Evolutionary conservation across 2,797 vertebrate genomes (phyloP).

Genomic region (Kryptopterus vitreolus): DNA sequence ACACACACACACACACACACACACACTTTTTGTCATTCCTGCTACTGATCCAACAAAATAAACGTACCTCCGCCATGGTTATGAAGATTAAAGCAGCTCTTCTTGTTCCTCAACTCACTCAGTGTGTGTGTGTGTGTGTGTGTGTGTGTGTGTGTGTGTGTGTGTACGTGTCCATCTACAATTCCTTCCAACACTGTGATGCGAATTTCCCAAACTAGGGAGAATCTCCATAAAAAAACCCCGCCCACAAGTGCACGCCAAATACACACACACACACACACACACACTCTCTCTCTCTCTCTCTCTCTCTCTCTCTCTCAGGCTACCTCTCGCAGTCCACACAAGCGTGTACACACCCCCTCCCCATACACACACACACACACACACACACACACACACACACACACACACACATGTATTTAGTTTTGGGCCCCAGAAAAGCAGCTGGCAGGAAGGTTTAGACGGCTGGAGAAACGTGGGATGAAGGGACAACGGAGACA

Average conservation of each 20-base stretch:
- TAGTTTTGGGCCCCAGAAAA: background rate
- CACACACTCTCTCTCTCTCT: too few species aligned
- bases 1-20: background rate
- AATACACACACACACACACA: constrained; percentile 9
- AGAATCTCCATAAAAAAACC: constrained; percentile 24
- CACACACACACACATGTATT: constrained; percentile 14
- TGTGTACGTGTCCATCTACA: constrained; percentile 22
- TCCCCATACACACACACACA: constrained; percentile 22
- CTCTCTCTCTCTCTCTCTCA: background rate
- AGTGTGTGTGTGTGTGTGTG: constrained; percentile 12
- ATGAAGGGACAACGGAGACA: background rate
- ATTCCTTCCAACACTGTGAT: constrained; percentile 36
- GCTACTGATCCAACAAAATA: background rate
- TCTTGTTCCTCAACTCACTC: constrained; percentile 49
- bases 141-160: constrained; percentile 32
- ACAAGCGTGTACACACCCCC: constrained; percentile 14
- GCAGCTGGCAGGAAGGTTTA: constrained; percentile 51
- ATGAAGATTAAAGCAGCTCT: constrained; percentile 48
- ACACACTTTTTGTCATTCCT: constrained; percentile 8
- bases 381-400: constrained; percentile 25
- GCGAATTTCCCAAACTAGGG: constrained; percentile 18
- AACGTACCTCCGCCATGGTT: constrained; percentile 47
- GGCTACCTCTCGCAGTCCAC: background rate
- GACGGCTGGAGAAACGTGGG: constrained; percentile 33
- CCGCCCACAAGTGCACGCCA: constrained; percentile 22